Evolutionary conservation across 2,797 vertebrate genomes (phyloP), one percentile per base, ranked within the genome.

Genomic region (Centropyge bicolor): DNA sequence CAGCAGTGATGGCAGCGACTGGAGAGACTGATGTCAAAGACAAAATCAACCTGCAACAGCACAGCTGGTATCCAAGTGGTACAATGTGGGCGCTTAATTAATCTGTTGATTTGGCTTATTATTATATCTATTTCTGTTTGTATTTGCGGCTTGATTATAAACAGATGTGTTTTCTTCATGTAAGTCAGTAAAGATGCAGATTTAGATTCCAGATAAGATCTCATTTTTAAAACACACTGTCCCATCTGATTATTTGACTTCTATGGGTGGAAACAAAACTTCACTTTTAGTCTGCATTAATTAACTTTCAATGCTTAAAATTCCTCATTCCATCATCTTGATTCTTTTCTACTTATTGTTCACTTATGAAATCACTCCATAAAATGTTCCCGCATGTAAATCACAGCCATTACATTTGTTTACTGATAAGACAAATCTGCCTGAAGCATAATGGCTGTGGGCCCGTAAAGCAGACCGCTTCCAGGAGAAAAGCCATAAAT

Each of bases 1-100:
- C 55, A 82, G 59, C 56, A 22, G 83, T 82, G 52, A 24, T 7
- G 76, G 78, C 87, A 77, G 81, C 31, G 0, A 63, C 22, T 68
- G 36, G 38, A 36, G 27, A 74, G 35, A 48, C 35, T 19, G 40
- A 48, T 27, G 45, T 71, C 48, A 16, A 63, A n/a, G 35, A 65
- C 55, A 24, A 24, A 46, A n/a, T 43, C 12, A 36, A 19, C 0
- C 52, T 12, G 11, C 0, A 35, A 51, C 17, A 16, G 36, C 2
- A 17, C 35, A 6, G 59, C 57, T 14, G 65, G 36, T 52, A 46
- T 41, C 5, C 1, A 35, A 40, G 10, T 0, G 27, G 13, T 55
- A 19, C 38, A 55, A 14, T 11, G 20, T 3, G 54, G 22, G 22
- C 38, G 46, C 35, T 31, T 4, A 31, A 31, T 31, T 31, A 31